Evolutionary conservation across 2,797 vertebrate genomes (phyloP).

Genomic region (Acomys russatus): DNA sequence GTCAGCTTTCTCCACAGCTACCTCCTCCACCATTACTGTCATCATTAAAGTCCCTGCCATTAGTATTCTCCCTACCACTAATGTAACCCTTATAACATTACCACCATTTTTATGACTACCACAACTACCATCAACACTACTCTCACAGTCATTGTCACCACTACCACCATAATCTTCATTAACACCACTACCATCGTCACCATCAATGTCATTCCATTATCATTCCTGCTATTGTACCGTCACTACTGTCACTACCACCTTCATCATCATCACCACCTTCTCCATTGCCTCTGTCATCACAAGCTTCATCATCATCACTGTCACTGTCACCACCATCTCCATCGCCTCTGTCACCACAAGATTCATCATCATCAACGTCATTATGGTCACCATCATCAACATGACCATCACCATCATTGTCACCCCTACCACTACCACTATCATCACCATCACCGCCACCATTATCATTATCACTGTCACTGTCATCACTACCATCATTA

Average conservation of each 20-base stretch:
- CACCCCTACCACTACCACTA: rapidly evolving
- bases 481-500: rapidly evolving
- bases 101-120: neutral
- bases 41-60: neutral
- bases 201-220: neutral
- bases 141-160: neutral
- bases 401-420: neutral
- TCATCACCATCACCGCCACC: neutral
- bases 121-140: neutral
- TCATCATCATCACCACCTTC: neutral
- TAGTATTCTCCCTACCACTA: neutral
- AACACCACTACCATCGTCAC: rapidly evolving
- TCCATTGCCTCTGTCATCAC: no score
- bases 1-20: neutral
- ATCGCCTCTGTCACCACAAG: no score
- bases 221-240: no score
- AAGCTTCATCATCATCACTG: no score
- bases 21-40: neutral
- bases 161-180: neutral
- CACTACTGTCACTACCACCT: rapidly evolving
- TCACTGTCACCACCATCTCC: rapidly evolving
- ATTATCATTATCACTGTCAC: neutral
- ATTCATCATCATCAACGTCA: rapidly evolving
- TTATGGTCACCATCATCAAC: rapidly evolving
- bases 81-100: neutral